These are phyloP conservation scores for Ascaphus truei DNA, from an alignment of 2,113 vertebrate genomes.

Conservation along the genomic window DNA sequence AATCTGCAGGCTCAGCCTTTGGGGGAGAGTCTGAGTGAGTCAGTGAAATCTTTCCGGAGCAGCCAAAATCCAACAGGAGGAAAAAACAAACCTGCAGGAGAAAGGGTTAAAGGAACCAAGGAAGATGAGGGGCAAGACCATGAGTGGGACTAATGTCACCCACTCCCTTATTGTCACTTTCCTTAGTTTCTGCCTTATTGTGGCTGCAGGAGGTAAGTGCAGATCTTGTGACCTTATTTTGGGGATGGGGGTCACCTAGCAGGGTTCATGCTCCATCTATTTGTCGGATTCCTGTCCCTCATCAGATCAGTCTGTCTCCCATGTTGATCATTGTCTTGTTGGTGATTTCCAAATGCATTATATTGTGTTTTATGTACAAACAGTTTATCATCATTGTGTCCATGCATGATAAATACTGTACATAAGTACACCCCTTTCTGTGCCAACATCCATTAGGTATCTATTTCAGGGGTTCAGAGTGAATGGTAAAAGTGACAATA, in stretches of 20 bases:
- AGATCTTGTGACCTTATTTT: not conserved
- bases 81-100: not conserved
- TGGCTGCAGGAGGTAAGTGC: constrained; percentile 33
- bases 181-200: not conserved
- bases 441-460: no score
- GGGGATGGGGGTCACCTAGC: not conserved
- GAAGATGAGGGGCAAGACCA: constrained; percentile 33
- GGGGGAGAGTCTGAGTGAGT: not conserved
- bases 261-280: not conserved
- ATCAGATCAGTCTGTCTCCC: no score
- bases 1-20: constrained; percentile 20
- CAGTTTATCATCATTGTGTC: no score
- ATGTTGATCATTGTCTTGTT: no score
- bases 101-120: not conserved
- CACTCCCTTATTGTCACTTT: not conserved
- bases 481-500: no score
- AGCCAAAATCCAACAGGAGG: not conserved
- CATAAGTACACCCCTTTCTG: no score
- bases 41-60: not conserved
- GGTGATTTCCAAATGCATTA: no score
- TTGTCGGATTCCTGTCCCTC: no score
- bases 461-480: no score
- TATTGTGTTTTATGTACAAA: no score
- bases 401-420: no score
- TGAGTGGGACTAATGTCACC: not conserved